These are phyloP conservation scores for Drosophila nasuta DNA, from an alignment of 1,140 invertebrate genomes.

Conservation along the genomic window DNA sequence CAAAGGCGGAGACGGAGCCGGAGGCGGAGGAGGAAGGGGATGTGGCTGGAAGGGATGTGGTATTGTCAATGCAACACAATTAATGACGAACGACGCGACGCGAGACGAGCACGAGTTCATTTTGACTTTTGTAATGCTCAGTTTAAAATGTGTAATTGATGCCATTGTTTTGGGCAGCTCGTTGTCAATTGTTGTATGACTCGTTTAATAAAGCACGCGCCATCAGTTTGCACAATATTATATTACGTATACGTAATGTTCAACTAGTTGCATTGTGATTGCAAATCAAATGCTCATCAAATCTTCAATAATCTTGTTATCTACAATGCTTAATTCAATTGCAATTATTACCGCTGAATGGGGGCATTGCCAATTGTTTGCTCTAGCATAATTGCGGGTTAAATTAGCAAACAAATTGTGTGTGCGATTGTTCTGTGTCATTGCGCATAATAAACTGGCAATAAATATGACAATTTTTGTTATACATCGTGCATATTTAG, in stretches of 20 bases:
- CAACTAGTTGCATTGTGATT: background rate
- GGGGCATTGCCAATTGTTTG: background rate
- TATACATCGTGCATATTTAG: no score
- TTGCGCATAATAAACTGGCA: no score
- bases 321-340: background rate
- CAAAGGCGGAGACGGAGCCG: background rate
- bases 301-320: background rate
- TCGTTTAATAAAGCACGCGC: conserved; percentile 38
- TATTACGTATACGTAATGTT: background rate
- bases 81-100: conserved; percentile 15
- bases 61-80: conserved; percentile 55
- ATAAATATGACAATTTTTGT: no score
- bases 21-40: background rate
- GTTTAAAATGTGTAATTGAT: conserved; percentile 20
- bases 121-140: conserved; percentile 35
- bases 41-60: background rate
- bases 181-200: conserved; percentile 9
- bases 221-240: conserved; percentile 1
- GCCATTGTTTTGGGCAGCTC: conserved; percentile 9
- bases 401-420: no score
- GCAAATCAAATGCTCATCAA: background rate
- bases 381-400: background rate
- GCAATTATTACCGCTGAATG: background rate
- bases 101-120: background rate
- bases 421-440: no score